A percentile compares a stretch with the other conserved stretches of the same genome.
Evolutionary conservation across 2,888 invertebrate genomes (phyloP).

Genomic region (Leptopterna dolabrata): DNA sequence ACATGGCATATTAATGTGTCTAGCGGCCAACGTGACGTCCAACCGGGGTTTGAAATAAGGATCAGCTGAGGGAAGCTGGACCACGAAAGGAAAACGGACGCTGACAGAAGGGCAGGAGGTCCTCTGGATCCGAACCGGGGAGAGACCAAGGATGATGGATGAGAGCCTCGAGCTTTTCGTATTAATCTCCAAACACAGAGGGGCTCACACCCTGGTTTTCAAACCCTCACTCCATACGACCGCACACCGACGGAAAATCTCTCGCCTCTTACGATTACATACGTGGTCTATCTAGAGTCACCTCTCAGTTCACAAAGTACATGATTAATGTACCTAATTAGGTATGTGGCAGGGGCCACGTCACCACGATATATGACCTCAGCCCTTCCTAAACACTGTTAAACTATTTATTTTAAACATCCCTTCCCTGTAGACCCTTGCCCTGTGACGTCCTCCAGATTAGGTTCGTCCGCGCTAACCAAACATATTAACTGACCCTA

Average conservation of each 20-base stretch:
- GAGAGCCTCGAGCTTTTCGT: conserved; percentile 41
- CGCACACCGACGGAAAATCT: conserved; percentile 20
- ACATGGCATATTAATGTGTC: background rate
- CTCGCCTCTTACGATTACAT: conserved; percentile 53
- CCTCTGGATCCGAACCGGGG: background rate
- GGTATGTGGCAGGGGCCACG: conserved; percentile 50
- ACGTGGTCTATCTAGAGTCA: conserved; percentile 56
- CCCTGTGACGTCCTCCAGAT: conserved; percentile 25
- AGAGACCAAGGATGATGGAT: conserved; percentile 47
- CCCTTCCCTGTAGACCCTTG: conserved; percentile 5
- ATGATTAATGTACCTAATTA: conserved; percentile 57
- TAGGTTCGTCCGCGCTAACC: conserved; percentile 39
- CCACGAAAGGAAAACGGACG: background rate
- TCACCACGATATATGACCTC: conserved; percentile 55
- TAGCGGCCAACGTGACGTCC: background rate
- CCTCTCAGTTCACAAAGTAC: conserved; percentile 57
- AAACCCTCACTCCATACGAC: background rate
- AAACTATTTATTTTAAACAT: conserved; percentile 55
- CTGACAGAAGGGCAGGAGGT: background rate
- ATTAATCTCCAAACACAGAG: conserved; percentile 54
- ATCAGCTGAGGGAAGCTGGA: conserved; percentile 42
- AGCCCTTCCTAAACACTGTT: conserved; percentile 53
- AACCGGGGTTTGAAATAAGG: conserved; percentile 21
- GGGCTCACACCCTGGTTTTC: background rate
- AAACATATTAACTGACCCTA: conserved; percentile 45